These are phyloP conservation scores for Paralvinella palmiformis DNA, from an alignment of 1,140 invertebrate genomes.

Conservation along the genomic window DNA sequence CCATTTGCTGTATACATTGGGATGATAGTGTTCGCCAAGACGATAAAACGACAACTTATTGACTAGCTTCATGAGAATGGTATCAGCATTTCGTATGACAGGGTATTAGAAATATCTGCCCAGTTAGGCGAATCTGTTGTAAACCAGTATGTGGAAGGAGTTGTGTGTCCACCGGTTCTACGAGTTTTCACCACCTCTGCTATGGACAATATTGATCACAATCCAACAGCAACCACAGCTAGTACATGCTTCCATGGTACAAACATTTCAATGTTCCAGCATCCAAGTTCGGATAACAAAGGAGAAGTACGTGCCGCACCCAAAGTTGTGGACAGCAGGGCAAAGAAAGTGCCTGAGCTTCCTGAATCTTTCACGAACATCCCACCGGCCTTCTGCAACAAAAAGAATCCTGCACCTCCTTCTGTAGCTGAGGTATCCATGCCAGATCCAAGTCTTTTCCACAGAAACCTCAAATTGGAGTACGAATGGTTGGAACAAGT, in stretches of 20 bases:
- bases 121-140: neutral
- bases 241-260: constrained; percentile 17
- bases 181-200: neutral
- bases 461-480: neutral
- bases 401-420: constrained; percentile 3
- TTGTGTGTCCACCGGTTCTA: neutral
- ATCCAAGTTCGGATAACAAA: constrained; percentile 1
- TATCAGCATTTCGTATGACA: neutral
- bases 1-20: neutral
- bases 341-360: neutral
- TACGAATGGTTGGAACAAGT: too few relatives aligned
- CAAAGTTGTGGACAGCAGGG: neutral
- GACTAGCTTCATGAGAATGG: too few relatives aligned
- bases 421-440: too few relatives aligned
- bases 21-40: neutral
- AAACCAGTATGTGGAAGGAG: neutral
- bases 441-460: neutral
- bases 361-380: constrained; percentile 16
- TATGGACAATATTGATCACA: constrained; percentile 18
- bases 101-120: neutral
- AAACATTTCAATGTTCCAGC: constrained; percentile 19
- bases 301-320: constrained; percentile 3
- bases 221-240: constrained; percentile 15
- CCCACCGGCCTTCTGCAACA: constrained; percentile 2
- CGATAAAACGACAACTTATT: neutral